A percentile compares a stretch with the other conserved stretches of the same genome.
phyloP scores from a whole-genome alignment of 2,113 vertebrate species.

The Forbesichthys agassizii region DNA sequence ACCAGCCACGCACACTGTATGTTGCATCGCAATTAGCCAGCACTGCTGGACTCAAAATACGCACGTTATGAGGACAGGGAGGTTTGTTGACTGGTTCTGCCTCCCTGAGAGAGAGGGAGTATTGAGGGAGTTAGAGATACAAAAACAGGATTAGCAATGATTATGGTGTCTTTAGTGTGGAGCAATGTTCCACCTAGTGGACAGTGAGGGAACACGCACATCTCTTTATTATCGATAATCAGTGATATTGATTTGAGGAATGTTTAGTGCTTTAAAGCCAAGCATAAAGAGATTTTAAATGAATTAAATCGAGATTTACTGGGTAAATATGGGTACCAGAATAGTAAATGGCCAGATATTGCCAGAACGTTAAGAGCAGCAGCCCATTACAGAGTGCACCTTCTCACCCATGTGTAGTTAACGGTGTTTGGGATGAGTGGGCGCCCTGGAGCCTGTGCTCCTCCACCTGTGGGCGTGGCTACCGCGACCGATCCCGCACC shows the following conservation, averaged over 20 bases:
- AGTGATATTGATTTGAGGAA: too few relatives aligned
- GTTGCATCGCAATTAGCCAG: too few relatives aligned
- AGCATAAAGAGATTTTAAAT: too few relatives aligned
- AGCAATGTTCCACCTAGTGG: conserved; percentile 45
- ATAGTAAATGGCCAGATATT: not conserved
- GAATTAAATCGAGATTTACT: too few relatives aligned
- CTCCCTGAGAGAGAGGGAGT: not conserved
- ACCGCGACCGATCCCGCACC: conserved; percentile 88
- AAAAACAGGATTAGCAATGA: not conserved
- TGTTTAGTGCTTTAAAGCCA: too few relatives aligned
- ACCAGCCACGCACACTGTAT: too few relatives aligned
- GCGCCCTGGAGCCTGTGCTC: conserved; percentile 98
- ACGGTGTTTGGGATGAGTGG: conserved; percentile 96
- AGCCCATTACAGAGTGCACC: not conserved
- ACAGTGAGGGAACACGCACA: conserved; percentile 8
- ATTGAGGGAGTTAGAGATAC: not conserved
- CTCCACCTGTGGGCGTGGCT: conserved; percentile 93
- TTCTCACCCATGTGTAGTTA: conserved; percentile 76
- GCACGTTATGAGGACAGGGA: not conserved
- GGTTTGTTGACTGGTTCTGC: not conserved
- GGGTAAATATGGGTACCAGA: not conserved
- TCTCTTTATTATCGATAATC: too few relatives aligned
- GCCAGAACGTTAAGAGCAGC: not conserved
- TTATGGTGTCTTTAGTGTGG: not conserved
- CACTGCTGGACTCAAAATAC: too few relatives aligned